Evolutionary conservation across 2,113 vertebrate species (phyloP), one percentile per base, ranked within the genome.

Genomic region (Nycticebus coucang): DNA sequence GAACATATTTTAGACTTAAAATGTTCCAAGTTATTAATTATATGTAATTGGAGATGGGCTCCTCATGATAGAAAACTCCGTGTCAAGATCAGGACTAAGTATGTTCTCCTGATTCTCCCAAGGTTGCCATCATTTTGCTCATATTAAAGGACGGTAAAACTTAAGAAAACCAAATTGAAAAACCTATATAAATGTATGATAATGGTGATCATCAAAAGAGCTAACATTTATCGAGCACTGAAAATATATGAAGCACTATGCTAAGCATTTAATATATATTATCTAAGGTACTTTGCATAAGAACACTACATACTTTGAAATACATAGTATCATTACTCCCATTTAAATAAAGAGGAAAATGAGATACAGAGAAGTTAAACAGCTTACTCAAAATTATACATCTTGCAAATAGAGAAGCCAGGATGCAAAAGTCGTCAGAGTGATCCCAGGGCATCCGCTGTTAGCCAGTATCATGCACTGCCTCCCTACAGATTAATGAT

Each of bases 121-220:
- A 71, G 64, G 81, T 2, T 69, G 33, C 5, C 59, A 78, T 33
- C n/a, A 28, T 72, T 64, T 71, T 77, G 18, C 21, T 71, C 41
- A 41, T 86, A 87, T 86, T 77, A 71, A 89, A 95, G 7, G 28
- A 57, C n/a, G 92, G 45, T 45, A 81, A 83, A 87, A 94, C 68
- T 95, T 89, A 55, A 72, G 24, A 95, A 83, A 71, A 78, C n/a
- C 45, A 91, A 80, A 81, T 37, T 89, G 59, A 80, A 93, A 89
- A 92, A 77, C 3, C 45, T 50, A 13, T n/a, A 79, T 11, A 18
- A 24, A 22, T 55, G 71, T 81, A n/a, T 18, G 45, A 75, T 69
- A 50, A 69, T 60, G 5, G 18, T 11, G 24, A 80, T 62, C 66
- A 84, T 64, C 71, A 78, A 92, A 92, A 80, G n/a, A 93, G 77